A percentile compares a stretch with the other conserved stretches of the same genome.
Evolutionary conservation across 1,140 invertebrate species (phyloP).

Genomic region (Asbolus verrucosus): DNA sequence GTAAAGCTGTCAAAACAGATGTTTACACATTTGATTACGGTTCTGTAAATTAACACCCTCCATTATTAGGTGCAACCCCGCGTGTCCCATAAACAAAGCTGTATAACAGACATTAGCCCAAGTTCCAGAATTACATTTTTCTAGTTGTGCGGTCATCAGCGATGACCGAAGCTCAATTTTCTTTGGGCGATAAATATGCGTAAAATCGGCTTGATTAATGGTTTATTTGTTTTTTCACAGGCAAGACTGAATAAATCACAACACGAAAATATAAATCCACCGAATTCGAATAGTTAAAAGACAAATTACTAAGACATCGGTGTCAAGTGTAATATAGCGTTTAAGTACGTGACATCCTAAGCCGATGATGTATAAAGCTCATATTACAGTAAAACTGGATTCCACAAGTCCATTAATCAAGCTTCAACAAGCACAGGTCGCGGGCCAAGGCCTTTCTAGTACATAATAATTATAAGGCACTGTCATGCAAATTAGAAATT

Average conservation of each 20-base stretch:
- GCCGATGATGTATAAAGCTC: conserved; percentile 54
- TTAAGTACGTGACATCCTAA: conserved; percentile 52
- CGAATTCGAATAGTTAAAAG: conserved; percentile 41
- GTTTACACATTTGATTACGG: conserved; percentile 45
- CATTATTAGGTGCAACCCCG: conserved; percentile 31
- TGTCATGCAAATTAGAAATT: conserved; percentile 37
- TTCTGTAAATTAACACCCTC: conserved; percentile 40
- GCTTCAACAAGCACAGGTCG: conserved; percentile 53
- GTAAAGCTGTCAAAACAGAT: conserved; percentile 46
- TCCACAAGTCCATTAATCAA: conserved; percentile 55
- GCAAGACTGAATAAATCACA: conserved; percentile 29
- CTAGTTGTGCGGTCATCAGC: too few species aligned
- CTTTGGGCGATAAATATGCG: conserved; percentile 28
- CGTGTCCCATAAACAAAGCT: conserved; percentile 33
- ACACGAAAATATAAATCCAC: conserved; percentile 23
- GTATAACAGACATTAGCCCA: too few species aligned
- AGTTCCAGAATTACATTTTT: too few species aligned
- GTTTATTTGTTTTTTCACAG: conserved; percentile 42
- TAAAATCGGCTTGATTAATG: conserved; percentile 35
- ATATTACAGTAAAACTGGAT: conserved; percentile 57
- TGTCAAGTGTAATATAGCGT: conserved; percentile 47
- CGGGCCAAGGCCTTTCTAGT: conserved; percentile 29
- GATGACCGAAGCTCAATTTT: conserved; percentile 15
- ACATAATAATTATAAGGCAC: conserved; percentile 30
- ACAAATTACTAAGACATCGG: conserved; percentile 49